phyloP scores from a whole-genome alignment of 2,113 vertebrate species.

The Jaculus jaculus region DNA sequence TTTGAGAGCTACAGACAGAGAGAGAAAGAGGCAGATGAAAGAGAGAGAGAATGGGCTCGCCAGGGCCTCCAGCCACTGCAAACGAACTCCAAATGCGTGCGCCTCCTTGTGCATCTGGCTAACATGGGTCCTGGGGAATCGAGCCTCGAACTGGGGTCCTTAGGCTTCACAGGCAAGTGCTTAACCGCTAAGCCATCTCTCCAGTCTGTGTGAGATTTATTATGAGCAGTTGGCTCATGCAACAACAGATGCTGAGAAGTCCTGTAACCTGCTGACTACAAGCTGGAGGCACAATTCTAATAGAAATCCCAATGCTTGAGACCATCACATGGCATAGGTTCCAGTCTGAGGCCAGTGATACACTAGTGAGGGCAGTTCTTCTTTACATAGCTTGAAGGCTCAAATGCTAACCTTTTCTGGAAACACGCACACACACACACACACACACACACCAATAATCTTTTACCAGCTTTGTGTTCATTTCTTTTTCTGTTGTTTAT shows the following conservation, averaged over 20 bases:
- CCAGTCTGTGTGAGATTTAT: not conserved
- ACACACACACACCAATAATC: not conserved
- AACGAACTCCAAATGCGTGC: too few relatives aligned
- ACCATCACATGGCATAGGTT: not conserved
- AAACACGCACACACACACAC: not conserved
- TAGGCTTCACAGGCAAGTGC: too few relatives aligned
- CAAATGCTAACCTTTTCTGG: not conserved
- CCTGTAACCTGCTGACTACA: not conserved
- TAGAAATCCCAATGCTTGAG: not conserved
- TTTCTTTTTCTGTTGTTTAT: too few relatives aligned
- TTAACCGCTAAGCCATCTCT: too few relatives aligned
- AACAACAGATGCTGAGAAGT: not conserved
- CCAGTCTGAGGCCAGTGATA: not conserved
- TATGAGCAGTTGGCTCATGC: not conserved
- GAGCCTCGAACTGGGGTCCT: too few relatives aligned
- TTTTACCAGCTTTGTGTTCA: not conserved
- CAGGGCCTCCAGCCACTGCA: too few relatives aligned
- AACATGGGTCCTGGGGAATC: too few relatives aligned
- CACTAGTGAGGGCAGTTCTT: not conserved
- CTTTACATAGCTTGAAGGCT: not conserved
- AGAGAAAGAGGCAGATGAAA: too few relatives aligned
- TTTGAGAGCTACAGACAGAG: too few relatives aligned
- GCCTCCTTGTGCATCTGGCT: too few relatives aligned
- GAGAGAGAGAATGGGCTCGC: too few relatives aligned
- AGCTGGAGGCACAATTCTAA: not conserved